Evolutionary conservation across 2,797 vertebrate species (phyloP), one percentile per base, ranked within the genome.

Genomic region (Peromyscus eremicus): DNA sequence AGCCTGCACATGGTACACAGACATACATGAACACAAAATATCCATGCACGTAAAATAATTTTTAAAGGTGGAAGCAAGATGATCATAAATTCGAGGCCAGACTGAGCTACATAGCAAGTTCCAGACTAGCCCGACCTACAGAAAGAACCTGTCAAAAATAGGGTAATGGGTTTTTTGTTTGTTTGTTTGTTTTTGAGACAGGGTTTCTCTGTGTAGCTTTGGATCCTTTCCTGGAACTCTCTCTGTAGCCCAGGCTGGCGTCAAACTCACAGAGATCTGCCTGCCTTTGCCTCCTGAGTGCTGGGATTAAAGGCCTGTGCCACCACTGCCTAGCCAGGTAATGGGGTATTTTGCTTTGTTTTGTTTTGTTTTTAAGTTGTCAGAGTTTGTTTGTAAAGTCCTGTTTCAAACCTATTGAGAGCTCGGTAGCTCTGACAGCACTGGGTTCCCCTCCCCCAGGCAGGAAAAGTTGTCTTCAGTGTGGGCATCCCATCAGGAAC

Each of bases 341-440:
- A 46, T 46, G 46, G 46, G 32, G 11, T 68, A 29, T 68, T 68
- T 68, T 68, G 49, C 70, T 70, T 14, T 12, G 25, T 27, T 64
- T 66, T 14, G 49, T 12, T 49, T 49, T 66, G 21, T 68, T 34
- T 68, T 34, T 19, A 52, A 68, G 73, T 86, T 91, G 23, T 92
- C 52, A 37, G 49, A 91, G 71, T 88, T 97, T 57, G 55, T 81
- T 23, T 80, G 82, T 2, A 94, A 77, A 88, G 52, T 68, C 40
- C 76, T 29, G 90, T 79, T 91, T 81, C 27, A 93, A 94, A 64
- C 16, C 49, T 92, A 68, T 57, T 60, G 9, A 76, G 94, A 96
- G 83, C 60, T 64, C 70, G 68, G 29, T 62, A 77, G 14, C 49
- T 49, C 16, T 73, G 60, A 29, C 46, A 46, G 92, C 16, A 64